Evolutionary conservation across 2,797 vertebrate species (phyloP), one percentile per base, ranked within the genome.

Genomic region (Eulemur albifrons): DNA sequence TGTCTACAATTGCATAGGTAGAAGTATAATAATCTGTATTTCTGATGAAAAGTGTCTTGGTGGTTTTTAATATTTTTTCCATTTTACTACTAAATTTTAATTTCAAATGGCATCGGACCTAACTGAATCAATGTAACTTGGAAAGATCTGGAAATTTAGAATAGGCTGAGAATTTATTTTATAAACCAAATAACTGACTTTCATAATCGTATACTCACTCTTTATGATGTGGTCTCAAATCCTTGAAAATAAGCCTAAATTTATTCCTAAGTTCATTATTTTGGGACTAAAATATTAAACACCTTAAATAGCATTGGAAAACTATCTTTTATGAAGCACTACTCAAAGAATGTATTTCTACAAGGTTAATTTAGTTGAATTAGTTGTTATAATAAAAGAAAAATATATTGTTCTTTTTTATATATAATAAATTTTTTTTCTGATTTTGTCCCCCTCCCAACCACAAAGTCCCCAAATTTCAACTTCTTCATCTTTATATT

Each of bases 301-400:
- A 54, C 10, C 72, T 94, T 96, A 94, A 23, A 57, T 23, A 48
- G 4, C 67, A 50, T 92, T 69, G 65, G 15, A 89, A 98, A 96
- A 12, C 11, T 94, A 40, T 45, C 6, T 92, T 21, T 12, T 0
- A 0, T 90, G 13, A 94, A 70, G 14, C 4, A 69, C 95, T 86
- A 72, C 23, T 67, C 43, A 81, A 15, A 86, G 2, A 76, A 80
- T 93, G 9, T 27, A 54, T 72, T 6, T 2, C 18, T 45, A 15
- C 1, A 88, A 50, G 72, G 0, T 9, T 21, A 86, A 43, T 87
- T 88, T 95, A 89, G 0, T 23, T 96, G 57, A 92, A 89, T 95
- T 91, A 95, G 50, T 92, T 73, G 1, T 8, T 75, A 70, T 13
- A 43, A 15, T 67, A 43, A 45, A 87, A 63, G 25, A 20, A 57